These are phyloP conservation scores for Variabilichromis moorii DNA, from an alignment of 2,113 vertebrate species.

Conservation along the genomic window DNA sequence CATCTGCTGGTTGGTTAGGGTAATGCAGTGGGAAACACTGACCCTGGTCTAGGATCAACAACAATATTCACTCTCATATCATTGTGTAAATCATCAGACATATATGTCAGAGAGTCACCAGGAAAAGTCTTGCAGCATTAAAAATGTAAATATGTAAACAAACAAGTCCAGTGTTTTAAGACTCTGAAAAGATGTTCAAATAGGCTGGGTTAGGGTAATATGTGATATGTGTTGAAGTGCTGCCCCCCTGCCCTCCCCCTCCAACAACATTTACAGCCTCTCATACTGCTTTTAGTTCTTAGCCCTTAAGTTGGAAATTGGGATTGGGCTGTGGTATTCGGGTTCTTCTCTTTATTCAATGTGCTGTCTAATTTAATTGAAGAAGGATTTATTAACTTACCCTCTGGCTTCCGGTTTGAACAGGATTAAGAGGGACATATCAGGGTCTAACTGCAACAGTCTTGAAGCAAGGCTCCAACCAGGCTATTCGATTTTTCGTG, in stretches of 20 bases:
- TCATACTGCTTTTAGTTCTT: background rate
- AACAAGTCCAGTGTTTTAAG: background rate
- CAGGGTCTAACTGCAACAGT: constrained; percentile 90
- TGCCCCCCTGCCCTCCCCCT: background rate
- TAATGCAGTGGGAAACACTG: background rate
- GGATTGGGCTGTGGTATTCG: background rate
- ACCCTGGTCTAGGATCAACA: background rate
- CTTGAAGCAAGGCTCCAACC: constrained; percentile 95
- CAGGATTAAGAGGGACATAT: constrained; percentile 89
- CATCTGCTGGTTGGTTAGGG: constrained; percentile 16
- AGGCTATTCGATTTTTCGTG: constrained; percentile 92
- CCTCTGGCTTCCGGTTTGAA: background rate
- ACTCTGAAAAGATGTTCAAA: background rate
- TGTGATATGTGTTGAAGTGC: background rate
- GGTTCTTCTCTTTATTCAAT: background rate
- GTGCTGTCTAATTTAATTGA: background rate
- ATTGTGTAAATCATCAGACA: background rate
- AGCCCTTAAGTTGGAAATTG: background rate
- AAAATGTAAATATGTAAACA: background rate
- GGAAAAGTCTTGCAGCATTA: background rate
- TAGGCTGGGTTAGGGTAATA: background rate
- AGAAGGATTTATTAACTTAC: background rate
- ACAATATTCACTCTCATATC: background rate
- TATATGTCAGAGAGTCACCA: background rate
- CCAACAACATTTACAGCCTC: background rate